A percentile compares a stretch with the other conserved stretches of the same genome.
These are phyloP conservation scores for Drosophila miranda DNA, from an alignment of 1,140 invertebrate species.

Conservation along the genomic window DNA sequence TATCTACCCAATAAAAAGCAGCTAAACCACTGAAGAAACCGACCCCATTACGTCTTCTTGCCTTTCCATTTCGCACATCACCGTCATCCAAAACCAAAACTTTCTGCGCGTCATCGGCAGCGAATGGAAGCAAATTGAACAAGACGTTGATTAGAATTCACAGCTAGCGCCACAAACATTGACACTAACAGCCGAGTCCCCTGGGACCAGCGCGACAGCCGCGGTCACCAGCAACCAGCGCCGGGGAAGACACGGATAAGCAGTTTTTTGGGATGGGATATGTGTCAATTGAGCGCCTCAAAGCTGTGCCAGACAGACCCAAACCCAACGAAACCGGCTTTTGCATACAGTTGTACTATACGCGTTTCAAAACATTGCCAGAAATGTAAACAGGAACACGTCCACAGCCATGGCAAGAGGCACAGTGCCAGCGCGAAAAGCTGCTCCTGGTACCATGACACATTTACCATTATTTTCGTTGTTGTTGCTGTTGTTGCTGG, in stretches of 20 bases:
- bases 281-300: slow-evolving; percentile 60
- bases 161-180: slow-evolving; percentile 18
- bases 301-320: slow-evolving; percentile 22
- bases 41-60: too few relatives aligned
- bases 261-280: slow-evolving; percentile 49
- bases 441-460: slow-evolving; percentile 52
- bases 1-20: too few relatives aligned
- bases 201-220: slow-evolving; percentile 13
- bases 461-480: slow-evolving; percentile 63
- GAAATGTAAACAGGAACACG: slow-evolving; percentile 76
- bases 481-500: slow-evolving; percentile 5
- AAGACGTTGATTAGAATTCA: slow-evolving; percentile 62
- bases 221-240: neutral
- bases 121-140: slow-evolving; percentile 23
- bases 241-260: slow-evolving; percentile 1
- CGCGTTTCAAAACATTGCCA: slow-evolving; percentile 57
- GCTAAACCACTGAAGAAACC: too few relatives aligned
- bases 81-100: neutral
- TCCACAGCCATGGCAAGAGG: slow-evolving; percentile 19
- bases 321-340: slow-evolving; percentile 49
- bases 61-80: neutral
- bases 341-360: slow-evolving; percentile 43
- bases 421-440: slow-evolving; percentile 21
- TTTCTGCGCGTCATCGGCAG: slow-evolving; percentile 8
- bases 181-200: slow-evolving; percentile 29